Base-by-base conservation (phyloP, 2,113 vertebrate species). In the Triplophysa siluroides region DNA sequence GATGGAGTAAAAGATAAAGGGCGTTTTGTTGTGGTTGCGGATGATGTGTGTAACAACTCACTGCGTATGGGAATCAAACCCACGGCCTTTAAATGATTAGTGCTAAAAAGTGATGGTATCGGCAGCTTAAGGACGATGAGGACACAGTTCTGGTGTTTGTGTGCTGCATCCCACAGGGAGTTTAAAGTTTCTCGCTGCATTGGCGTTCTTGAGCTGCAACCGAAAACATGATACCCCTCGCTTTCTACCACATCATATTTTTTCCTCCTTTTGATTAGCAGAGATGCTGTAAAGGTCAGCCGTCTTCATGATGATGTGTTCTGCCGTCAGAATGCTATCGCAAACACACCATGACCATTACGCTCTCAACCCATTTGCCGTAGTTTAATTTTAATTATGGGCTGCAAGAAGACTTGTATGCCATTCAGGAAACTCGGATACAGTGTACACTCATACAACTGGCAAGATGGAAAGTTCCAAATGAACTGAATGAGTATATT, bases 111-210 rank as follows among this genome's bases (percentile, higher is more conserved):
- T 6, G 14, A 54, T 54, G 50, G 50, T 0, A 54, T 45, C 12
- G 43, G 18, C 50, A 54, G 16, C 7, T 4, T 47, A 26, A 38
- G 58, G 58, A 43, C 29, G 74, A 64, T 54, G 61, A 11, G 74
- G 43, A 65, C 74, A 65, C 19, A 60, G 63, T 63, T 23, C 43
- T 45, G 26, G 21, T 26, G 78, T 80, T 83, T 86, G 85, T 83
- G 81, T 85, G 73, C 14, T 26, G 6, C 63, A 83, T 89, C 90
- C 90, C 89, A 19, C 23, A 86, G 90, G 91, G 89, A 84, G 85
- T 90, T 88, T 87, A 75, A 87, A 83, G 84, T 92, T 92, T 87
- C 91, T 81, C 21, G 72, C 85, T 79, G 87, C 74, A 75, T 61
- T 76, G 70, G 18, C 54, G 13, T 84, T 89, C 82, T 79, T 71